A percentile compares a stretch with the other conserved stretches of the same genome.
phyloP scores from a whole-genome alignment of 1,140 invertebrate species.

The Leptonema lineaticorne region DNA sequence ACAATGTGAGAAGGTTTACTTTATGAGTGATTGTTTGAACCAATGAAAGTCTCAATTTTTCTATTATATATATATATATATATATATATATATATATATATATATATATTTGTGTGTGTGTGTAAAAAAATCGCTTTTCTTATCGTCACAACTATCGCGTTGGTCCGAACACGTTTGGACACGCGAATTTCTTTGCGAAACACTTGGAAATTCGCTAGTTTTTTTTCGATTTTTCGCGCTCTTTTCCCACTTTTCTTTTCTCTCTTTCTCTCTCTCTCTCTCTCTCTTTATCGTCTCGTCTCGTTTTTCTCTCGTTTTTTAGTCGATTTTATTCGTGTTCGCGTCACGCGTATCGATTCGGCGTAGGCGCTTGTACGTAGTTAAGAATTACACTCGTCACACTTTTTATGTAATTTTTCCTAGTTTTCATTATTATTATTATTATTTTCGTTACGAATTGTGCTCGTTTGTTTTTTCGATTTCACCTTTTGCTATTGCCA shows the following conservation, averaged over 20 bases:
- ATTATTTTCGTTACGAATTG: background rate
- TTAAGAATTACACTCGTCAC: background rate
- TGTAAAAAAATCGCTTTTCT: background rate
- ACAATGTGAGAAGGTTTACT: no score
- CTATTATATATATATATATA: no score
- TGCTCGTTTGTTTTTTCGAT: background rate
- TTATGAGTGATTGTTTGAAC: no score
- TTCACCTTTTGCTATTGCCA: no score
- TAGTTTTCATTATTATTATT: no score
- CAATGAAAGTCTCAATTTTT: no score
- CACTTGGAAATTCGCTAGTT: background rate
- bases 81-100: no score
- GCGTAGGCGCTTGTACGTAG: background rate
- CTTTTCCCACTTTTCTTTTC: background rate
- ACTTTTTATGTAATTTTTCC: background rate
- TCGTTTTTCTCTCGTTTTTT: background rate
- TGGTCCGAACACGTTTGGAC: background rate
- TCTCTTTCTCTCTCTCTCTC: no score
- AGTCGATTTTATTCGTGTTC: background rate
- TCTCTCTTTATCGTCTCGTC: background rate
- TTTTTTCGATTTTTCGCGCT: background rate
- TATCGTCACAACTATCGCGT: background rate
- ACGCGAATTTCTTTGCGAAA: constrained; percentile 9
- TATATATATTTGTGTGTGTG: no score
- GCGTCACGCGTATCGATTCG: constrained; percentile 2